Conservation (phyloP, 2,113 vertebrate species). For the Procapra przewalskii region DNA sequence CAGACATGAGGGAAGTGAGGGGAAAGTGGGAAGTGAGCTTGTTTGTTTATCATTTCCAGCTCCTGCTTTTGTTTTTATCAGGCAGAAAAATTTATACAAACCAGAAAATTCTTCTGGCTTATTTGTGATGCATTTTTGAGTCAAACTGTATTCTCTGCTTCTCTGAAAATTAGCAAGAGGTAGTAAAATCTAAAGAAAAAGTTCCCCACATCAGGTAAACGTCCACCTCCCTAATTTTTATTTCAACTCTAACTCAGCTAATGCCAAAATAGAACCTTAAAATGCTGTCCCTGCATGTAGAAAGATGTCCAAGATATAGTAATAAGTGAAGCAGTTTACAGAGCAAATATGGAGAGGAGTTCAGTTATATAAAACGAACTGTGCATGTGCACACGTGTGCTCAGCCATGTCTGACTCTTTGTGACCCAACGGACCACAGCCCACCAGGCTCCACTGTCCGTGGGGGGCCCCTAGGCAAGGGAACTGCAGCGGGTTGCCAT, state of each 20-base stretch:
- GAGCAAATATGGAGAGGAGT: background rate
- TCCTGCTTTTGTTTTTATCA: background rate
- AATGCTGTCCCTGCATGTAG: too few species aligned
- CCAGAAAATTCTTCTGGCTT: background rate
- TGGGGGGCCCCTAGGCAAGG: background rate
- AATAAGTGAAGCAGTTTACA: background rate
- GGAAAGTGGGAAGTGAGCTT: background rate
- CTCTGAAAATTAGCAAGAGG: background rate
- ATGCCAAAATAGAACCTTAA: background rate
- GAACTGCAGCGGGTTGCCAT: background rate
- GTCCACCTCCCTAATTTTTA: background rate
- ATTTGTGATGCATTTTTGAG: background rate
- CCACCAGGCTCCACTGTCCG: background rate
- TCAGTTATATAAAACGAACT: background rate
- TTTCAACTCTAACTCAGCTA: background rate
- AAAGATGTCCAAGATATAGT: background rate
- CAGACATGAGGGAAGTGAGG: background rate
- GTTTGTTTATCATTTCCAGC: background rate
- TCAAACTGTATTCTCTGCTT: background rate
- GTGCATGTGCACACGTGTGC: fast-evolving
- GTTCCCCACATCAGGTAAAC: background rate
- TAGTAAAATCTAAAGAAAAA: background rate
- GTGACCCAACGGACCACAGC: background rate
- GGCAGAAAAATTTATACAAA: background rate
- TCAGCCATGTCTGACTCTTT: background rate